These are phyloP conservation scores for Spodoptera picta DNA, from an alignment of 2,888 invertebrate species.

Conservation along the genomic window DNA sequence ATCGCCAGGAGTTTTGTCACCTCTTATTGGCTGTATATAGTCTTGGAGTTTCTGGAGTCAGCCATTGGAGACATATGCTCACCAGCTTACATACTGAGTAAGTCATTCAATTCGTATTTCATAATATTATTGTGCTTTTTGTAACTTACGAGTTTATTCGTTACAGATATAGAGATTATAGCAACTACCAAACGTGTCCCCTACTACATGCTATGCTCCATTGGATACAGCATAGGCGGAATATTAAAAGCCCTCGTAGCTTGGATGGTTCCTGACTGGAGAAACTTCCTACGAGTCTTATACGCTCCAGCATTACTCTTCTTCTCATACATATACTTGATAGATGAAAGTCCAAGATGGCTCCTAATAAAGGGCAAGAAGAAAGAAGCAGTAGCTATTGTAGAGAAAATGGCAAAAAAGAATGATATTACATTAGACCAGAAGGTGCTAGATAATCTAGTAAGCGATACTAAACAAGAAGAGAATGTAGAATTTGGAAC, in stretches of 20 bases:
- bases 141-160: not conserved
- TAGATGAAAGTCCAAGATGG: conserved; percentile 95
- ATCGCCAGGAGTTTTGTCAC: conserved; percentile 71
- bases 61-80: conserved; percentile 79
- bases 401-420: conserved; percentile 89
- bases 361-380: conserved; percentile 91
- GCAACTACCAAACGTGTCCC: conserved; percentile 72
- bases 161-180: conserved; percentile 78
- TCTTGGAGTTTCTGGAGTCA: conserved; percentile 75
- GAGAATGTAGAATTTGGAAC: conserved; percentile 58
- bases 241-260: conserved; percentile 66
- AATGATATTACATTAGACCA: conserved; percentile 74
- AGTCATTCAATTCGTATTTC: conserved; percentile 44
- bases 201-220: conserved; percentile 66
- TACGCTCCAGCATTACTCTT: conserved; percentile 92
- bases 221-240: conserved; percentile 71
- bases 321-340: conserved; percentile 90
- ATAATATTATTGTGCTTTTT: not conserved
- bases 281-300: conserved; percentile 89
- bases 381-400: conserved; percentile 89
- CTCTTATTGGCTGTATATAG: conserved; percentile 77
- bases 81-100: conserved; percentile 75
- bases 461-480: conserved; percentile 62
- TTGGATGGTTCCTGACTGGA: conserved; percentile 90
- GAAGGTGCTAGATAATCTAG: conserved; percentile 60